Evolutionary conservation across 2,888 invertebrate species (phyloP), one percentile per base, ranked within the genome.

Genomic region (Rhagonycha lutea): DNA sequence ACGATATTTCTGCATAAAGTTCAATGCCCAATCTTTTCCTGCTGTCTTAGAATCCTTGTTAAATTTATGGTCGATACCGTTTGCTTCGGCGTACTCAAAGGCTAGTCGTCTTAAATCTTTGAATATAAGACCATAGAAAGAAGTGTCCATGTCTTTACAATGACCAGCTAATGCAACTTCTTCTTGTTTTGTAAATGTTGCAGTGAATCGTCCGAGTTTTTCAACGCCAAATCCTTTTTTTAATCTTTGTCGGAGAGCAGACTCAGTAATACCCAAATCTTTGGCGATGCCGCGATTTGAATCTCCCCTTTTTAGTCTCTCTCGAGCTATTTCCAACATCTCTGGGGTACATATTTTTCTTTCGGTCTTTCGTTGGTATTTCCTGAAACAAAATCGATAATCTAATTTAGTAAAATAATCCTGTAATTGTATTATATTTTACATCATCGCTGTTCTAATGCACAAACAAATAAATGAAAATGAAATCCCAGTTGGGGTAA

Each of bases 121-220:
- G 10, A 70, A 14, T 62, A 70, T 74, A 24, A 76, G 72, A 70
- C 76, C 78, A 74, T 73, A 78, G 74, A 78, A 76, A 2, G 14
- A 5, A 2, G 11, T 14, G 14, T 14, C 62, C 11, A 62, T 11
- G 14, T 14, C 14, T 14, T 18, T 62, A 14, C 14, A 14, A 14
- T 62, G 23, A 14, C n/a, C n/a, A n/a, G n/a, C n/a, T n/a, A n/a
- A n/a, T n/a, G n/a, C n/a, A n/a, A n/a, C n/a, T n/a, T n/a, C n/a
- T n/a, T n/a, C n/a, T n/a, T n/a, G n/a, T n/a, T n/a, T n/a, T n/a
- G n/a, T n/a, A n/a, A n/a, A n/a, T n/a, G n/a, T n/a, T n/a, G n/a
- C n/a, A n/a, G n/a, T n/a, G n/a, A n/a, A n/a, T 14, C 11, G 23
- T 67, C 28, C 67, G 23, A 65, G 23, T 18, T 14, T 18, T 67